Percentiles rank a stretch among this genome's conserved stretches.
Conservation (phyloP, 2,888 invertebrate species). For the Sarcophaga subvicina region DNA sequence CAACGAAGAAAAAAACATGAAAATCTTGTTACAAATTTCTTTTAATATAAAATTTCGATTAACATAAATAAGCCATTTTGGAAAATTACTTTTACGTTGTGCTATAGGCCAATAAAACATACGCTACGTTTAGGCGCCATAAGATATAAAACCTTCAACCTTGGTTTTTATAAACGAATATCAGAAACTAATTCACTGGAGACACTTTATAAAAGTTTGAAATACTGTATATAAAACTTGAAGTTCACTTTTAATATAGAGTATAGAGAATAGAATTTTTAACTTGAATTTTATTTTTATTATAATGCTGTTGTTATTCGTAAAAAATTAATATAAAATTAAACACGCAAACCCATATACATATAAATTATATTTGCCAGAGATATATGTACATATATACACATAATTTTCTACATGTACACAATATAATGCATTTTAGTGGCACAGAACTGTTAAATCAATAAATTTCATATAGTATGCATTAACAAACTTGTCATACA, state of each 20-base stretch:
- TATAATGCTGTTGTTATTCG: slow-evolving; percentile 7
- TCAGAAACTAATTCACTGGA: not conserved
- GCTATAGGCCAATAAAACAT: not conserved
- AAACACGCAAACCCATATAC: slow-evolving; percentile 47
- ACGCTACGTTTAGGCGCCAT: slow-evolving; percentile 24
- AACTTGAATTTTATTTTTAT: slow-evolving; percentile 30
- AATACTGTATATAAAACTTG: slow-evolving; percentile 1
- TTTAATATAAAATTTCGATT: no score
- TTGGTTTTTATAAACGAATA: not conserved
- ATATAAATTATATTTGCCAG: not conserved
- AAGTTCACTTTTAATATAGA: not conserved
- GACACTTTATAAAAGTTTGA: no score
- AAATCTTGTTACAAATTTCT: no score
- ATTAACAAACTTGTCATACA: slow-evolving; percentile 51
- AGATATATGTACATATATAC: not conserved
- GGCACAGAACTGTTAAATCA: slow-evolving; percentile 58
- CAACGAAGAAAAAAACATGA: no score
- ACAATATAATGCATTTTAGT: slow-evolving; percentile 8
- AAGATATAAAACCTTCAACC: not conserved
- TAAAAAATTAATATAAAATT: slow-evolving; percentile 54
- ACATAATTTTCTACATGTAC: not conserved
- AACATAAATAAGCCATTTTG: no score
- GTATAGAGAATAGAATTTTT: not conserved
- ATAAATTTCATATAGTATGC: slow-evolving; percentile 56
- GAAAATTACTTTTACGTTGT: no score